Base-by-base conservation (phyloP, 2,113 vertebrate genomes). In the Phocoena sinus region DNA sequence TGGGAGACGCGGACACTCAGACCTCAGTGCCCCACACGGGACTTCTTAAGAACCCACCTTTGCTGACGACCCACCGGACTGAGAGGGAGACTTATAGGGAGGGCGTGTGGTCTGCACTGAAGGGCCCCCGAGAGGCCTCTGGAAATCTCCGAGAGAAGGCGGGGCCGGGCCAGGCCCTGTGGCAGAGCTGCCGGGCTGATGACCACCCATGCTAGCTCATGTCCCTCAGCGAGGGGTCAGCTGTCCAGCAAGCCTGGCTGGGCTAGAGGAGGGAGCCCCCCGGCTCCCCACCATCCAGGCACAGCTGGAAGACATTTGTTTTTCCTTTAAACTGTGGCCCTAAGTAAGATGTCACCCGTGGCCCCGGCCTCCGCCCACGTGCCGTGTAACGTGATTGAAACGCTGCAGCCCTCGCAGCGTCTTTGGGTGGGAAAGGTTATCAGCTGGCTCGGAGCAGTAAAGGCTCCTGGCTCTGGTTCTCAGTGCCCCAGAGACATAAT, bases 401-500 rank as follows among this genome's bases (percentile, higher is more conserved):
- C 80, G 97, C 98, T 98, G 91, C 97, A 97, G 94, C 96, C 97
- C 85, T 70, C 95, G 96, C 97, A 87, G 89, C 91, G 89, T 56
- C 96, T 97, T 76, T 33, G 82, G 82, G 94, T 68, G 96, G 90
- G 44, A 70, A 65, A 76, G 85, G 89, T 92, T 98, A 97, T 96
- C 98, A 98, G 97, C 97, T 98, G 98, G 97, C 81, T 98, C 94
- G 36, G 96, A 98, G 96, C 97, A 94, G 77, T 97, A 94, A 98
- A 98, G 96, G 94, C 98, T 87, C 76, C 98, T 98, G 97, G 97
- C 97, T 98, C 95, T 70, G 97, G 97, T 63, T 97, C 95, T 77
- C 71, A n/a, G 91, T 89, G 92, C 96, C 98, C 96, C 86, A 87
- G 98, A 98, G 98, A 97, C 98, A 86, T 82, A 98, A 98, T 98